Evolutionary conservation across 92 coral and sea anemone genomes (phyloP), one percentile per base, ranked within the genome.

Genomic region (Pocillopora meandrina): DNA sequence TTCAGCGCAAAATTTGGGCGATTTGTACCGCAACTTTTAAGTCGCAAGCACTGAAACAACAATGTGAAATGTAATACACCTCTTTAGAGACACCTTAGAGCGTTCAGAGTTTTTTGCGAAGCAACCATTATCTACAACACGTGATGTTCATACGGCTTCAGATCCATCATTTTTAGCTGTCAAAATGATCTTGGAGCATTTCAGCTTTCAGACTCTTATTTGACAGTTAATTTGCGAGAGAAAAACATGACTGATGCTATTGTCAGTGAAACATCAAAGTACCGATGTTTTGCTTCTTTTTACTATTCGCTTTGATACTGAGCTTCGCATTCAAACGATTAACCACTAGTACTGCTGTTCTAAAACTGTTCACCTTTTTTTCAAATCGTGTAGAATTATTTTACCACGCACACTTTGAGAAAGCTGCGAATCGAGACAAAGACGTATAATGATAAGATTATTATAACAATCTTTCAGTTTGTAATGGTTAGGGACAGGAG

Each of bases 191-290:
- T 56, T 61, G 11, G 56, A 52, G 61, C 33, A 23, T 73, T 52
- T 56, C 36, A 20, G 77, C 42, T 73, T 17, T 73, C 13, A 12
- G 35, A 26, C 61, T 20, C 31, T 12, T 12, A 73, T 73, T 11
- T 73, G 77, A 73, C 77, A 73, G 62, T 73, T 73, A 73, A 73
- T 73, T 73, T 73, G 61, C 12, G 35, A 55, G 34, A 9, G 23
- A 73, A 15, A 26, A 58, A 31, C 47, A 68, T 13, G 72, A 34
- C 14, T 68, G 26, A 68, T 68, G 26, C 72, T 14, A 31, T 68
- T 68, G 72, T 68, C 47, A 34, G 17, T 26, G 19, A 66, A 65
- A 68, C 17, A 68, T 68, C 49, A 68, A 26, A 26, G 35, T 68
- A 68, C 47, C 33, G 52, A 34, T 68, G 23, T 3, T 31, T 33